A percentile compares a stretch with the other conserved stretches of the same genome.
phyloP scores from a whole-genome alignment of 2,113 vertebrate genomes.

The Trogon melanurus region DNA sequence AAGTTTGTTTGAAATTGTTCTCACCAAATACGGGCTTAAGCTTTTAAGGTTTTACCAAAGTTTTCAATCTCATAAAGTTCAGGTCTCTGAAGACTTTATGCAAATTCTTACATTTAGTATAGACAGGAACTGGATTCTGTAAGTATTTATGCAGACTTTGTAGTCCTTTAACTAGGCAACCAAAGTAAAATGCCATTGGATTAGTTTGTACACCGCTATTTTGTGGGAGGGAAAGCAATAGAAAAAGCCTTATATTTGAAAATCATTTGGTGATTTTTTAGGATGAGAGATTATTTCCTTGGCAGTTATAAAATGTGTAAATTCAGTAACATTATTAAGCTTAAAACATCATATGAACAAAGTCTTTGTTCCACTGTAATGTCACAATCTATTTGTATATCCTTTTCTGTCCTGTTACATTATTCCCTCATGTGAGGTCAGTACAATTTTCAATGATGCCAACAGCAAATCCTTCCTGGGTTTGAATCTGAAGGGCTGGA shows the following conservation, averaged over 20 bases:
- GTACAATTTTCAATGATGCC: background rate
- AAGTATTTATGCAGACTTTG: background rate
- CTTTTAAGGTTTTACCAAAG: background rate
- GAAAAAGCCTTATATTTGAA: background rate
- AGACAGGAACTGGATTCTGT: background rate
- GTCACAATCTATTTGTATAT: background rate
- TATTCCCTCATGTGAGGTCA: background rate
- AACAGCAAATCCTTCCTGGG: background rate
- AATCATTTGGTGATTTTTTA: background rate
- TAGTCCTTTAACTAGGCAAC: background rate
- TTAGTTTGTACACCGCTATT: background rate
- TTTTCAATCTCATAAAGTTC: background rate
- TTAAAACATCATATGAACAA: background rate
- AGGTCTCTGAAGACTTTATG: background rate
- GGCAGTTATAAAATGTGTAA: background rate
- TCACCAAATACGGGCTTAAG: background rate
- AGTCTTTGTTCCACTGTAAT: background rate
- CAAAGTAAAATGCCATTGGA: background rate
- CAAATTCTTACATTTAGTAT: background rate
- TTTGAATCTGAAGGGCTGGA: background rate
- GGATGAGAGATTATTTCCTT: background rate
- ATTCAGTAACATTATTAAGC: background rate
- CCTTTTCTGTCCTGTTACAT: background rate
- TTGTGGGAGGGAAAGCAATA: background rate
- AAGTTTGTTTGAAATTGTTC: conserved; percentile 2